Evolutionary conservation across 2,113 vertebrate genomes (phyloP), one percentile per base, ranked within the genome.

Genomic region (Clinocottus analis): DNA sequence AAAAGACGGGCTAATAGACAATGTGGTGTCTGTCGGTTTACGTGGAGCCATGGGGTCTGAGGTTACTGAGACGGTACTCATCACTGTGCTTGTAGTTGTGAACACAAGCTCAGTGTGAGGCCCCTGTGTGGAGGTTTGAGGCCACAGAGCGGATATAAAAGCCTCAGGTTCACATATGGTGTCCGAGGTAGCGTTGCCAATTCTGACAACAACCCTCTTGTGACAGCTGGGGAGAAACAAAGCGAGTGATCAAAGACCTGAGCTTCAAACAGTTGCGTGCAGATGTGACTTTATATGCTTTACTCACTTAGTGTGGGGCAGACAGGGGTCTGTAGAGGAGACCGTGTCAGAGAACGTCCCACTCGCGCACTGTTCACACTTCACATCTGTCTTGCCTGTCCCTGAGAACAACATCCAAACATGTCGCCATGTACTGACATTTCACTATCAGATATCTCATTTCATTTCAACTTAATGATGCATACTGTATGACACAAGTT

Each of bases 331-430:
- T 0, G n/a, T 80, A 70, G 9, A 4, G 10, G 82, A 92, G 43
- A 0, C 0, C 1, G n/a, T 72, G 82, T 87, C 43, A 16, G 93
- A 95, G 80, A 94, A 95, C 0, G 61, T 92, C 29, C 92, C 94
- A 1, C 25, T 0, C 0, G 25, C 74, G 76, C 94, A 95, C 1
- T 0, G 1, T 25, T 2, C 3, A 87, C 95, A 95, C 68, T 0
- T 78, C 35, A 93, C 80, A 55, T 93, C 3, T 12, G 49, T 31
- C 12, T 19, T 0, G 17, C 9, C 11, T 13, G 60, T 90, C 17
- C 91, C 94, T 95, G 84, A 59, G 55, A 83, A 62, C 51, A 41
- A 76, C 17, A 85, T 11, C 29, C 13, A 81, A 67, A 75, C 14
- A 76, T 14, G 69, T 6, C 25, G 64, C 2, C 13, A 14, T 69